Conservation (phyloP, 2,113 vertebrate genomes). For the Euleptes europaea region DNA sequence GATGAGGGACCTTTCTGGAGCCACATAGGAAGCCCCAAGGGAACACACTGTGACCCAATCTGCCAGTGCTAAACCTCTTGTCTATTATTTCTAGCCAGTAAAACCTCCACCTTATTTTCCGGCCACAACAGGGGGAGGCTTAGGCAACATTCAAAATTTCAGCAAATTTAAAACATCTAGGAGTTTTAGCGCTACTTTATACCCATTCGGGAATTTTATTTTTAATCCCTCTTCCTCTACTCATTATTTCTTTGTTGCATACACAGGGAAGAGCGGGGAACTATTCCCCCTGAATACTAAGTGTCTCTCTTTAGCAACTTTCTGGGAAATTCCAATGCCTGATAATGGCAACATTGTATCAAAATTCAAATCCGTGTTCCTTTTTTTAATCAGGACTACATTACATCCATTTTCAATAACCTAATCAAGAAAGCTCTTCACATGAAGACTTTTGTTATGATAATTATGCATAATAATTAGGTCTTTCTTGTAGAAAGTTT, state of each 20-base stretch:
- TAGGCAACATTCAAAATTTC: neutral
- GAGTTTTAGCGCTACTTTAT: neutral
- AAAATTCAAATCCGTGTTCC: constrained; percentile 19
- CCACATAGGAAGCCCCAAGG: no score
- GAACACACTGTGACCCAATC: no score
- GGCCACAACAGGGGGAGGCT: no score
- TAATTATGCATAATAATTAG: constrained; percentile 68
- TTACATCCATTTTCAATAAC: constrained; percentile 60
- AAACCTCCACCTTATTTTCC: no score
- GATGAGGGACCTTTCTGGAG: no score
- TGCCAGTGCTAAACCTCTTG: no score
- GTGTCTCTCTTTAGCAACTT: constrained; percentile 8
- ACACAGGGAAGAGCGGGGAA: fast-evolving
- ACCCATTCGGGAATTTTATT: neutral
- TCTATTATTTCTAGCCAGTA: no score
- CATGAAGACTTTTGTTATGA: constrained; percentile 63
- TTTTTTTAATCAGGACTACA: constrained; percentile 54
- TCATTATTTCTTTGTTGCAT: fast-evolving
- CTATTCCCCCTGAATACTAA: neutral
- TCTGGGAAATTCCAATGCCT: constrained; percentile 18
- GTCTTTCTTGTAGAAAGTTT: constrained; percentile 52
- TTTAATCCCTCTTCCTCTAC: neutral
- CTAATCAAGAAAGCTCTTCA: constrained; percentile 62
- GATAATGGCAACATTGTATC: constrained; percentile 39
- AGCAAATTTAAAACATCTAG: neutral